These are phyloP conservation scores for Pyrocoelia pectoralis DNA, from an alignment of 2,888 invertebrate genomes.

Conservation along the genomic window DNA sequence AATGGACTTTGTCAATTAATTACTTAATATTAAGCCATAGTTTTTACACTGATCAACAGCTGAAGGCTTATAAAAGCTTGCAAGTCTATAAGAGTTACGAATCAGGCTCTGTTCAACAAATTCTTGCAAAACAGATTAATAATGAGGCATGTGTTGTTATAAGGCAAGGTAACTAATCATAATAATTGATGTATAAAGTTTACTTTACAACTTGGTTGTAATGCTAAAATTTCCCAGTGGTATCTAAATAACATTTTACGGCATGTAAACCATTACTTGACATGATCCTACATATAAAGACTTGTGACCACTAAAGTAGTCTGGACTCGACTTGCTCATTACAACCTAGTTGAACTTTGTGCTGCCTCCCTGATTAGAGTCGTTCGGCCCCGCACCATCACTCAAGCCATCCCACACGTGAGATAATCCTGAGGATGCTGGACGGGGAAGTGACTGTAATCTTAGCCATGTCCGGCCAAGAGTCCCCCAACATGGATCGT, in stretches of 20 bases:
- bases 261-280: background rate
- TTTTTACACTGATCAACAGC: constrained; percentile 4
- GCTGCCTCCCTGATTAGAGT: too few species aligned
- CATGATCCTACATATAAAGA: background rate
- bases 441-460: too few species aligned
- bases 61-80: constrained; percentile 3
- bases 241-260: background rate
- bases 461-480: too few species aligned
- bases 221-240: background rate
- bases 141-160: background rate
- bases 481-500: too few species aligned
- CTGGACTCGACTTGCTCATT: background rate
- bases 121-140: background rate
- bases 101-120: background rate
- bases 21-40: constrained; percentile 1
- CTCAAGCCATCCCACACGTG: too few species aligned
- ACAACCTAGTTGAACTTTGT: too few species aligned
- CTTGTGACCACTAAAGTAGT: constrained; percentile 3
- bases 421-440: too few species aligned
- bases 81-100: background rate
- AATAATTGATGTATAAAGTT: background rate
- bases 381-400: too few species aligned
- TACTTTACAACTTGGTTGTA: background rate
- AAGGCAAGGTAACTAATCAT: constrained; percentile 2
- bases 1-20: background rate